These are phyloP conservation scores for Drosophila bifasciata DNA, from an alignment of 1,140 invertebrate species.

Conservation along the genomic window DNA sequence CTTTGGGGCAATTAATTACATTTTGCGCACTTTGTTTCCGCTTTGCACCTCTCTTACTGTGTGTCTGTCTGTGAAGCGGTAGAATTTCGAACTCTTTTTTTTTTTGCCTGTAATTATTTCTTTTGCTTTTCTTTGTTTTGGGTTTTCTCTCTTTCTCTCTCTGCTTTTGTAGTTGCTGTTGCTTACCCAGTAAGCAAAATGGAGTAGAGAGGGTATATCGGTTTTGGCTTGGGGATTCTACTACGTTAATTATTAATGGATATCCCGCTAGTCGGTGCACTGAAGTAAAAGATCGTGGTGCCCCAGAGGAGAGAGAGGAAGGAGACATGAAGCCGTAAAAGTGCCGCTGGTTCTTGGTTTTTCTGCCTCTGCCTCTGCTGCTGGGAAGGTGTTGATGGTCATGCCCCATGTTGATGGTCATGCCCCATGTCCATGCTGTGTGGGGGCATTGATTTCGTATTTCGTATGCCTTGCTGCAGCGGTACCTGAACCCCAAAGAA, in stretches of 20 bases:
- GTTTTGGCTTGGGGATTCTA: neutral
- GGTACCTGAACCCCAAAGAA: slow-evolving; percentile 36
- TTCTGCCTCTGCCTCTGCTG: slow-evolving; percentile 49
- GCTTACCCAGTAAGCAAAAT: slow-evolving; percentile 16
- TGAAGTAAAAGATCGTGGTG: slow-evolving; percentile 6
- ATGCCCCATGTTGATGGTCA: slow-evolving; percentile 12
- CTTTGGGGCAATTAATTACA: slow-evolving; percentile 71
- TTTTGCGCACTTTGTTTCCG: slow-evolving; percentile 81
- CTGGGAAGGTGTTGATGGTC: slow-evolving; percentile 72
- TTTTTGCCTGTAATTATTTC: slow-evolving; percentile 52
- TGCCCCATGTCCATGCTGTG: neutral
- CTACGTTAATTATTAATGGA: slow-evolving; percentile 27
- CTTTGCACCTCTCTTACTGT: slow-evolving; percentile 45
- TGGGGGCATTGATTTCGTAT: slow-evolving; percentile 54
- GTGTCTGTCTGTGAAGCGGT: slow-evolving; percentile 35
- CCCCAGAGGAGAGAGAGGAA: slow-evolving; percentile 10
- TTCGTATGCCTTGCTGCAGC: slow-evolving; percentile 35
- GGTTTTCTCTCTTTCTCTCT: neutral
- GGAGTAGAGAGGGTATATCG: slow-evolving; percentile 17
- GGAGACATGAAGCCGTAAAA: slow-evolving; percentile 72
- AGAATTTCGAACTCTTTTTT: slow-evolving; percentile 56
- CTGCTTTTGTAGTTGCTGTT: neutral
- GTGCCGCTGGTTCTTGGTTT: slow-evolving; percentile 69
- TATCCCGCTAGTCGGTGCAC: slow-evolving; percentile 11
- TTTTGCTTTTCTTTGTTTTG: slow-evolving; percentile 31